A percentile compares a stretch with the other conserved stretches of the same genome.
phyloP scores from a whole-genome alignment of 1,140 invertebrate species.

The Lordiphosa mommai region DNA sequence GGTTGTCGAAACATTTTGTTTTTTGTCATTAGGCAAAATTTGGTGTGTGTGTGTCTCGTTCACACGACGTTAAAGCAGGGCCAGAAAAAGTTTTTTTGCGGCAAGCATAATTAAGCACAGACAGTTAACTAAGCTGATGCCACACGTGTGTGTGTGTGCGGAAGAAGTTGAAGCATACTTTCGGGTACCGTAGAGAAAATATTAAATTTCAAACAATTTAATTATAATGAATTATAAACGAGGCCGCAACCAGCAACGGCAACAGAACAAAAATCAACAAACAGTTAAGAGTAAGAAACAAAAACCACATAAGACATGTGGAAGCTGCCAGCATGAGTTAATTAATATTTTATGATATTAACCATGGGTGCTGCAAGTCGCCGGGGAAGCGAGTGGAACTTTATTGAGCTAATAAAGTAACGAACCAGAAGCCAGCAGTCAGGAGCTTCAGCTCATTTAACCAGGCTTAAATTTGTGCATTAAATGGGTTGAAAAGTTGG shows the following conservation, averaged over 20 bases:
- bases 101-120: conserved; percentile 62
- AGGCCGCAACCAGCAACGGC: conserved; percentile 34
- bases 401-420: conserved; percentile 63
- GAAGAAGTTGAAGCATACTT: conserved; percentile 18
- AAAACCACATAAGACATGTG: conserved; percentile 23
- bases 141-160: conserved; percentile 3
- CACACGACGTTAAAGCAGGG: no score
- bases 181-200: conserved; percentile 52
- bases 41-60: not conserved
- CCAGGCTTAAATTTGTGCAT: conserved; percentile 57
- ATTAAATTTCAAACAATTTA: conserved; percentile 74
- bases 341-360: conserved; percentile 78
- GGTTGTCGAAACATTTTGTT: conserved; percentile 16
- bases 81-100: conserved; percentile 47
- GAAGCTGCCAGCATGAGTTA: conserved; percentile 45
- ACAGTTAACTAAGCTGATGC: conserved; percentile 40
- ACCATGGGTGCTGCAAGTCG: conserved; percentile 21
- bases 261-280: conserved; percentile 33
- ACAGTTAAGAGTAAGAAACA: conserved; percentile 32
- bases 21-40: conserved; percentile 45
- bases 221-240: conserved; percentile 76
- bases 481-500: conserved; percentile 4
- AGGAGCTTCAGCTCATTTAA: conserved; percentile 40
- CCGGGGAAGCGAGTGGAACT: conserved; percentile 18
- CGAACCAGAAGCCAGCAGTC: conserved; percentile 5